These are phyloP conservation scores for Epirrita christyi DNA, from an alignment of 2,888 invertebrate genomes.

Conservation along the genomic window DNA sequence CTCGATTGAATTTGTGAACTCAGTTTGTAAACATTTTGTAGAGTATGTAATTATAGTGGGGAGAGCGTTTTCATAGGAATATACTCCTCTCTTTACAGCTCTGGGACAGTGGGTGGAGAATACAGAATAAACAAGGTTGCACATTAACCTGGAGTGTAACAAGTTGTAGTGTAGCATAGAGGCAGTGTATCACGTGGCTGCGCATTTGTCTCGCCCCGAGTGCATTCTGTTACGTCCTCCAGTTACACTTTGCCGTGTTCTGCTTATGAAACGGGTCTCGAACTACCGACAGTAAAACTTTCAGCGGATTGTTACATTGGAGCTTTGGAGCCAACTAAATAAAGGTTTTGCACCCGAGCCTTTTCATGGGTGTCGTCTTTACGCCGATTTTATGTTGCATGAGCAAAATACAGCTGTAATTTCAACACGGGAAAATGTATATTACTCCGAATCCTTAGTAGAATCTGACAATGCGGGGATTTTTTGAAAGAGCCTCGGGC, in stretches of 20 bases:
- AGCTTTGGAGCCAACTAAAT: constrained; percentile 74
- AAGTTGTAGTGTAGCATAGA: constrained; percentile 42
- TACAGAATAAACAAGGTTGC: constrained; percentile 19
- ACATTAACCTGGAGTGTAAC: constrained; percentile 42
- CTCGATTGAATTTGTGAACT: neutral
- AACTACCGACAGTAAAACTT: constrained; percentile 75
- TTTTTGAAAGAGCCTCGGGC: constrained; percentile 76
- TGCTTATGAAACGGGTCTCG: constrained; percentile 66
- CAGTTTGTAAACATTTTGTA: neutral
- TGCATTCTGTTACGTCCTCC: constrained; percentile 55
- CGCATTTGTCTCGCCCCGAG: constrained; percentile 57
- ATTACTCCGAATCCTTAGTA: constrained; percentile 78
- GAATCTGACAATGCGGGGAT: constrained; percentile 79
- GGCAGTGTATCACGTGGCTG: constrained; percentile 48
- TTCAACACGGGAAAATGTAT: constrained; percentile 80
- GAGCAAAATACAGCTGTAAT: constrained; percentile 79
- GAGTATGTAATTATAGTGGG: constrained; percentile 13
- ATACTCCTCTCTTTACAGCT: neutral
- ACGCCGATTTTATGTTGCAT: constrained; percentile 79
- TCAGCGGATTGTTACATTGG: constrained; percentile 74
- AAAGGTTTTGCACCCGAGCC: constrained; percentile 67
- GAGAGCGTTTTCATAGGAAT: neutral
- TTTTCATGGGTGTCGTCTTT: constrained; percentile 75
- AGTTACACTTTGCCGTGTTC: constrained; percentile 55
- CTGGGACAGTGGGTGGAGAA: constrained; percentile 1